Conservation (phyloP, 2,113 vertebrate species). For the Tympanuchus pallidicinctus region DNA sequence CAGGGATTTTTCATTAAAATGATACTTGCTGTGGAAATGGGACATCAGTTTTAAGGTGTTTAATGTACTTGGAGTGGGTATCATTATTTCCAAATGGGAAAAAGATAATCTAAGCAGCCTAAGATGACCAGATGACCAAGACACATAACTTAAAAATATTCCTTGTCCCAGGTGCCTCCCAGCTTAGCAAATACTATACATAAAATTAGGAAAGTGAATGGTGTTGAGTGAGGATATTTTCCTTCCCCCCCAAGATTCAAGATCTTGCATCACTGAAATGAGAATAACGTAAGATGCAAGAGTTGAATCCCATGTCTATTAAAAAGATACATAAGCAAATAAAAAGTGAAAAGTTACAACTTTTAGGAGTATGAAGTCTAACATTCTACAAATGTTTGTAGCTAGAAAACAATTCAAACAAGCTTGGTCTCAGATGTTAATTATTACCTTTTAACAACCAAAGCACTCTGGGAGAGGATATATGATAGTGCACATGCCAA, state of each 20-base stretch:
- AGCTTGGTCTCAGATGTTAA: not conserved
- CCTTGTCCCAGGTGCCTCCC: rapidly evolving
- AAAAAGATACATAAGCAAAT: not conserved
- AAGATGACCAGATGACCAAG: not conserved
- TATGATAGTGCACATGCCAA: not conserved
- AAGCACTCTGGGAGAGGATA: not conserved
- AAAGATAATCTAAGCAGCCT: not conserved
- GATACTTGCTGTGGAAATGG: not conserved
- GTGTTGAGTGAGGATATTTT: not conserved
- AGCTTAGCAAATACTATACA: not conserved
- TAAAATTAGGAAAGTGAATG: not conserved
- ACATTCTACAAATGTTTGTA: not conserved
- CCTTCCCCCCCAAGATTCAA: not conserved
- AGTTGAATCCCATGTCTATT: not conserved
- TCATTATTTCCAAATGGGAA: not conserved
- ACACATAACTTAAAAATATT: not conserved
- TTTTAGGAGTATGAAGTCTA: not conserved
- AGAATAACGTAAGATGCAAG: not conserved
- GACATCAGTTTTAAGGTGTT: not conserved
- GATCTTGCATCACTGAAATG: not conserved
- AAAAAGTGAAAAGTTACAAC: not conserved
- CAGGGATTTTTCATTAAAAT: not conserved
- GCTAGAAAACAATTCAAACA: not conserved
- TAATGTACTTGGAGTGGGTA: not conserved
- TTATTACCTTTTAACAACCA: not conserved